Base-by-base conservation (phyloP, 2,797 vertebrate species). In the Sebastes taczanowskii region DNA sequence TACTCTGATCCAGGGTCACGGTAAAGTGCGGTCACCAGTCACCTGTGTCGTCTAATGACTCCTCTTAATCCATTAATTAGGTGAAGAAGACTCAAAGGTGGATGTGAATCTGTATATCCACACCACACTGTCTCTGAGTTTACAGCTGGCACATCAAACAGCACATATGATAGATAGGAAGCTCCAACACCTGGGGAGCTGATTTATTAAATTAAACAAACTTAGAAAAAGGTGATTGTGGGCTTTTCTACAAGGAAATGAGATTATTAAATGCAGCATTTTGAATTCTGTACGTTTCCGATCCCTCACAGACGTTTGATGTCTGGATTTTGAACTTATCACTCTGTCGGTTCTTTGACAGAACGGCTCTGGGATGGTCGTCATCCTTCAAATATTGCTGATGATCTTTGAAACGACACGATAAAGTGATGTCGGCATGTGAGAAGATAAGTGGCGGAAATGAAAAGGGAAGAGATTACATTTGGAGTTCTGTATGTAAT, bases 41-140 rank as follows among this genome's bases (percentile, higher is more conserved):
- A 76, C 66, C 77, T 72, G 81, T 84, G 81, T 65, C 76, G 71
- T 86, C 82, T 88, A 86, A 91, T 84, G 83, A 80, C 65, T 84
- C 65, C 83, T 84, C 69, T 81, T 81, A 79, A 87, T 79, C 82
- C 59, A 66, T 83, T 89, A 86, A 90, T 82, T 78, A 68, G 32
- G 38, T 81, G 56, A 82, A 64, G 62, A 71, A 23, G 66, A 84
- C 58, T 69, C 32, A 67, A 7, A 23, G 25, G 88, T 89, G 80
- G 88, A 80, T 74, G 84, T 80, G 35, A 30, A 86, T 87, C 77
- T 81, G 53, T 74, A 88, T 89, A 67, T 52, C 6, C 25, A 67
- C n/a, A 59, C 29, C 6, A 56, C 8, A 4, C 20, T 25, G 11
- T 60, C 49, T 35, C 20, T 30, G 30, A 38, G 35, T 38, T 38